A percentile compares a stretch with the other conserved stretches of the same genome.
phyloP scores from a whole-genome alignment of 2,797 vertebrate genomes.

The Octomys mimax region DNA sequence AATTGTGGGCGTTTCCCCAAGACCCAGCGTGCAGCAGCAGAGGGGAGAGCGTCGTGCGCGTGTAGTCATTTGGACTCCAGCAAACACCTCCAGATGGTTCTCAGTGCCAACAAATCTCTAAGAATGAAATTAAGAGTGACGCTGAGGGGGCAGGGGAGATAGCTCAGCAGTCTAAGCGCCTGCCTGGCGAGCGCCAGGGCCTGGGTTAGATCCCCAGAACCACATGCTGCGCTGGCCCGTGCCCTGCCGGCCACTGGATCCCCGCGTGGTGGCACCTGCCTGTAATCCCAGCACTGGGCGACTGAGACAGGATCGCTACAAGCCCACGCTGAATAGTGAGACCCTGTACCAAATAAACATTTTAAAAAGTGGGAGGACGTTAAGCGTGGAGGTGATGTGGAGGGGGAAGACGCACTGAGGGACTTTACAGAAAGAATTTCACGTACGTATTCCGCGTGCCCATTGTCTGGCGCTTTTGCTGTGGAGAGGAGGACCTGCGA shows the following conservation, averaged over 20 bases:
- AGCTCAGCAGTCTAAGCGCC: no score
- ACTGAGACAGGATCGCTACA: no score
- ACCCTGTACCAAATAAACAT: no score
- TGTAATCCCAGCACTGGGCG: no score
- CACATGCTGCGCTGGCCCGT: no score
- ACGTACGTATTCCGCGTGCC: neutral
- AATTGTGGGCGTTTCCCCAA: neutral
- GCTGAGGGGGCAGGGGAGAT: neutral
- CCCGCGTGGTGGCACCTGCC: no score
- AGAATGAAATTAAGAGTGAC: neutral
- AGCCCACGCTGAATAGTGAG: no score
- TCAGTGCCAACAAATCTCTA: conserved; percentile 1
- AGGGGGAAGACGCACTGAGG: conserved; percentile 32
- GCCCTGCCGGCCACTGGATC: no score
- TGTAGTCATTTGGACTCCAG: neutral
- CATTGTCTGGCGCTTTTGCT: conserved; percentile 10
- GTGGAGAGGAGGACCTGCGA: conserved; percentile 43
- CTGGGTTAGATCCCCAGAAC: no score
- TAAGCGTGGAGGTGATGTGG: neutral
- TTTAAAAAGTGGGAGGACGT: no score
- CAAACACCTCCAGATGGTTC: neutral
- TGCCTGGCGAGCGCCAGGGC: no score
- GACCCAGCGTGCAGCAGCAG: neutral
- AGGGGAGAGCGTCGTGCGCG: neutral
- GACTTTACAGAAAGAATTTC: neutral